Evolutionary conservation across 2,888 invertebrate genomes (phyloP), one percentile per base, ranked within the genome.

Genomic region (Leucania comma): DNA sequence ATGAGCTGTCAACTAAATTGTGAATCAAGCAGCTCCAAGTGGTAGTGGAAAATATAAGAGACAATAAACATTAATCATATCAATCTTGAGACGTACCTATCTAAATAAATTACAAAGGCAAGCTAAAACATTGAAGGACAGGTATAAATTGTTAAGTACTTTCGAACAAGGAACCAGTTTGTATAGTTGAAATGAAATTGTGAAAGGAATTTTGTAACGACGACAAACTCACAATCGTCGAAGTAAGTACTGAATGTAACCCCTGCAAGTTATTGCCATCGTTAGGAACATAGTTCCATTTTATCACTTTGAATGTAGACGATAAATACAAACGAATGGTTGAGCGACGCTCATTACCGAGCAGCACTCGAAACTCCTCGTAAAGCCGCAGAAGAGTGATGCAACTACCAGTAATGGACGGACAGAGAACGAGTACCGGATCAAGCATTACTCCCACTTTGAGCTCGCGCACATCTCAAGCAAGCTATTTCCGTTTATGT

Each of bases 401-500:
- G 81, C 80, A 70, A 68, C 80, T 76, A 79, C 76, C 69, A 83
- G 77, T 78, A 83, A 83, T 84, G 86, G 78, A 78, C 64, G 56
- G 80, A 77, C 83, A 80, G 73, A 74, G 80, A 87, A 86, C 74
- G 84, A 87, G 83, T 82, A 78, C 81, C 73, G 86, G 88, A 90
- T 90, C 86, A 88, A 86, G 84, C 72, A 81, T 84, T 85, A 84
- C 82, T 80, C 81, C 82, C 82, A 82, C 82, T 87, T 83, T 86
- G 76, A 88, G 85, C 84, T 79, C 73, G 61, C 79, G 81, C 63
- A 82, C 70, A 83, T 84, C 83, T 85, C 72, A 76, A 85, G 56
- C 78, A 75, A 85, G 67, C 62, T 62, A 42, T 65, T 76, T 77
- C 70, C 73, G 71, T 84, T 78, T 79, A 80, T 82, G 81, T 77